phyloP scores from a whole-genome alignment of 2,888 invertebrate genomes.

The Dolichomitus sp. region DNA sequence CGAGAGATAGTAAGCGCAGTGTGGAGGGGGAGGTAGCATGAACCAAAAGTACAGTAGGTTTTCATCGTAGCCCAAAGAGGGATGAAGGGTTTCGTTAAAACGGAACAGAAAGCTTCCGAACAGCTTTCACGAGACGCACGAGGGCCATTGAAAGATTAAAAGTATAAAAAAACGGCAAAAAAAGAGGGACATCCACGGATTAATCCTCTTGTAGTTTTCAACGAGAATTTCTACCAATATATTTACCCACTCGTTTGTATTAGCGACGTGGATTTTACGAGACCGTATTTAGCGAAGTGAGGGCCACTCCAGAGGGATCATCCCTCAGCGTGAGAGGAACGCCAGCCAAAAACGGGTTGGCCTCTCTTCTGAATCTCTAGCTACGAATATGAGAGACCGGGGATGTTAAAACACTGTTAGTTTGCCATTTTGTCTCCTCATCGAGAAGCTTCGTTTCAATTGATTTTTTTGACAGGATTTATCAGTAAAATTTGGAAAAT shows the following conservation, averaged over 20 bases:
- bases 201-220: constrained; percentile 27
- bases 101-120: constrained; percentile 21
- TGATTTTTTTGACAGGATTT: no score
- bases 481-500: no score
- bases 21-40: constrained; percentile 59
- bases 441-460: no score
- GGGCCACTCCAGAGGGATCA: constrained; percentile 50
- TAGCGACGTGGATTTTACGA: constrained; percentile 28
- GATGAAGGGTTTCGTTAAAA: constrained; percentile 43
- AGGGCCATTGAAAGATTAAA: constrained; percentile 49
- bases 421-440: no score
- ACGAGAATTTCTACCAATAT: constrained; percentile 15
- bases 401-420: no score
- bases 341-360: constrained; percentile 45
- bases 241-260: constrained; percentile 25
- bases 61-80: constrained; percentile 31
- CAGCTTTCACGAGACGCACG: constrained; percentile 35
- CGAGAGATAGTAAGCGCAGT: constrained; percentile 71
- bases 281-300: constrained; percentile 44
- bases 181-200: constrained; percentile 29
- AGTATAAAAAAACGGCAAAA: constrained; percentile 15
- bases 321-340: constrained; percentile 60
- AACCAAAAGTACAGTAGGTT: constrained; percentile 35
- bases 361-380: neutral
- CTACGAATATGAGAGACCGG: neutral